Base-by-base conservation (phyloP, 2,888 invertebrate genomes). In the Drosophila buzzatii region DNA sequence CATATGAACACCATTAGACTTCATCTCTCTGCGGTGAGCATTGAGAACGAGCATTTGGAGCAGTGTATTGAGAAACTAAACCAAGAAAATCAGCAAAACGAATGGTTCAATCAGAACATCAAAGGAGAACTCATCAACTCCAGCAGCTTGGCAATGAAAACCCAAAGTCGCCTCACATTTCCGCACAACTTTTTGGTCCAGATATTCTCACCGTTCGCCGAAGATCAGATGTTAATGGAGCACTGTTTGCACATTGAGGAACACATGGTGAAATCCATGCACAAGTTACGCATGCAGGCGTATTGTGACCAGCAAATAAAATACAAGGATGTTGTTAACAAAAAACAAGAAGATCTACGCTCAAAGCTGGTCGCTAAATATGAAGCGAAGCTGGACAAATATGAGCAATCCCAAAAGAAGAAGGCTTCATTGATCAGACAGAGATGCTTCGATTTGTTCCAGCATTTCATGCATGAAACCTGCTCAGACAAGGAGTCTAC, bases 381-480 rank as follows among this genome's bases (percentile, higher is more conserved):
- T 49, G 56, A 70, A 9, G 18, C 31, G 0, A 67, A 57, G 23
- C n/a, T 77, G 20, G 3, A 9, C 10, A 60, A 62, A 18, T 60
- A 52, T 5, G 56, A 76, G 18, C 4, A 70, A 37, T 39, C 0
- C 0, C 66, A 73, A 3, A 5, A 53, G 5, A 6, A 5, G 2
- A 44, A 62, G 14, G 31, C 18, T 0, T 8, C 58, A 1, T 33
- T 20, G 12, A 8, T 86, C 16, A 76, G 70, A 4, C 9, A 39
- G 0, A 73, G 44, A 39, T 90, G 89, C n/a, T 86, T 81, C 10
- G 59, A 73, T 1, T 1, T 71, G 37, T 7, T 89, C 2, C 41
- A 53, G 2, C 12, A 73, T 12, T 65, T 63, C 12, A 4, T 85
- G 9, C 23, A 6, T 0, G 52, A 55, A 3, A 58, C 20, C 8